A percentile compares a stretch with the other conserved stretches of the same genome.
Evolutionary conservation across 2,113 vertebrate species (phyloP).

Genomic region (Hemicordylus capensis): DNA sequence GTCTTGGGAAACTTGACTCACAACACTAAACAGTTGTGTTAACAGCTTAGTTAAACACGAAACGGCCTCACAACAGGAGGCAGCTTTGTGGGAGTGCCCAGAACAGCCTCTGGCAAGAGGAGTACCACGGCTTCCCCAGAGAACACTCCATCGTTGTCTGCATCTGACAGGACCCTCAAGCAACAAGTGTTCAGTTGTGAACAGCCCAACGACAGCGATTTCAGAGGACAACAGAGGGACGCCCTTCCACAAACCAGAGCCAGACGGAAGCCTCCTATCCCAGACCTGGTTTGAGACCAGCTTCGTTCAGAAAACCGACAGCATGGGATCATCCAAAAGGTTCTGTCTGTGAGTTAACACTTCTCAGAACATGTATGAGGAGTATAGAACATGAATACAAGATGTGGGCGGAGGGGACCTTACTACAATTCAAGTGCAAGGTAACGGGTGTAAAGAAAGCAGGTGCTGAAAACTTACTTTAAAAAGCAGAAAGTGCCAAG

Average conservation of each 20-base stretch:
- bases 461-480: too few relatives aligned
- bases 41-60: too few relatives aligned
- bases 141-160: accelerated
- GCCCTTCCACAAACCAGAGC: constrained; percentile 25
- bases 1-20: neutral
- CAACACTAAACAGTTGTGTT: too few relatives aligned
- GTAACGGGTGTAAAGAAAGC: constrained; percentile 10
- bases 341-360: constrained; percentile 48
- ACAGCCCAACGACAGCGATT: neutral
- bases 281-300: constrained; percentile 53
- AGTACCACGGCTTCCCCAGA: neutral
- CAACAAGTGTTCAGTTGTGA: too few relatives aligned
- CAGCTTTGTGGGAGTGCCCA: neutral
- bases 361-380: constrained; percentile 23
- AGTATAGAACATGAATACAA: constrained; percentile 53
- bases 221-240: neutral
- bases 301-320: constrained; percentile 26
- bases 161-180: neutral
- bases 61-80: too few relatives aligned
- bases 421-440: constrained; percentile 36
- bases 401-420: neutral
- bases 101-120: neutral
- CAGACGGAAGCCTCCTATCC: neutral
- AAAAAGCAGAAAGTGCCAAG: neutral
- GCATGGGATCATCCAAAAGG: constrained; percentile 35